Base-by-base conservation (phyloP, 2,888 invertebrate species). In the Epirrhoe tristata region DNA sequence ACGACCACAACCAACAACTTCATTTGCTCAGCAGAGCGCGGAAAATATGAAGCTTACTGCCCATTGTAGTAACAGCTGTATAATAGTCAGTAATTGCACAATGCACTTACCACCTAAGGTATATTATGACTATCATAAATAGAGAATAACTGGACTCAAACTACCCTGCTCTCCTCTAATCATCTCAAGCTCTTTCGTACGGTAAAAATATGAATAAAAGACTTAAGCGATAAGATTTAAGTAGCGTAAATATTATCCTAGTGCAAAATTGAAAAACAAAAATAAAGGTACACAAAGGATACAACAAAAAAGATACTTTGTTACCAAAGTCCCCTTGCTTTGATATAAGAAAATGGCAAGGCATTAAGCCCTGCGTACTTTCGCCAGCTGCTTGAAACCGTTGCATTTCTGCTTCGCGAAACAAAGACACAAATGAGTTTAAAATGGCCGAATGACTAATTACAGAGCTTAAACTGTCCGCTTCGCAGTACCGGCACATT, bases 371-470 rank as follows among this genome's bases (percentile, higher is more conserved):
- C n/a, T n/a, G 14, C 48, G 32, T 43, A 46, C 39, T 48, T 61
- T 55, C 50, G n/a, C 51, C 12, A n/a, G 32, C 34, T 57, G 31
- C 56, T 10, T 31, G 16, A 54, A 61, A 54, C 55, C 14, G 46
- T 59, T 55, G 63, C 63, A 57, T 57, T 31, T 54, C 36, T 52
- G 34, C 16, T 61, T 39, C 48, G 51, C 58, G 66, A 58, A 70
- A 71, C 70, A 69, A 70, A 76, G 66, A 69, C 70, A 74, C 71
- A 73, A 75, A 71, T 61, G 63, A 61, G 63, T 68, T 67, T 72
- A 65, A 66, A 70, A 64, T 58, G 63, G 61, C 55, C 58, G 66
- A 78, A 79, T 81, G 79, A 79, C 78, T 82, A 80, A 83, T 80
- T 80, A 80, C 74, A 72, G 79, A 77, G 79, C 79, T 76, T 62